These are phyloP conservation scores for Penaeus monodon DNA, from an alignment of 2,888 invertebrate species.

Conservation along the genomic window DNA sequence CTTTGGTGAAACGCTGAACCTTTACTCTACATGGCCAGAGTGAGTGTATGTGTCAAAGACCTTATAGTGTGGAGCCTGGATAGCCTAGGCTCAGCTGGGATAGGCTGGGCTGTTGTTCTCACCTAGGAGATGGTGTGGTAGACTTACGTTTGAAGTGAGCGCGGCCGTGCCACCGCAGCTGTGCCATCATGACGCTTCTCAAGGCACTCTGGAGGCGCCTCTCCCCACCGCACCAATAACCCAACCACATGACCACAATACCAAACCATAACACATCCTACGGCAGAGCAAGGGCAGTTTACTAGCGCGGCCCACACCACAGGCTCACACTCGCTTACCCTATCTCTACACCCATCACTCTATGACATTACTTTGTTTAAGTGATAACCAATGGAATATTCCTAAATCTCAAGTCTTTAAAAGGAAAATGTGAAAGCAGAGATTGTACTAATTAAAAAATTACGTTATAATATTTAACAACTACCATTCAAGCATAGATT, in stretches of 20 bases:
- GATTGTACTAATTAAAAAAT: not conserved
- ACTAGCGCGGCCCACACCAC: constrained; percentile 50
- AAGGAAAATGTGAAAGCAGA: not conserved
- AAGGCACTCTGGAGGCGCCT: constrained; percentile 60
- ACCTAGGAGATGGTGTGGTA: constrained; percentile 58
- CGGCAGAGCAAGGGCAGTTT: constrained; percentile 62
- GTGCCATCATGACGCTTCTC: constrained; percentile 55
- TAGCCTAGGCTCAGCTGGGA: constrained; percentile 34
- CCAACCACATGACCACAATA: constrained; percentile 63
- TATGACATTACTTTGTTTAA: constrained; percentile 27
- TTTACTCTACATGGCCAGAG: constrained; percentile 8
- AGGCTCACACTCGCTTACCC: constrained; percentile 31
- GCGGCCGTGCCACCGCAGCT: constrained; percentile 44
- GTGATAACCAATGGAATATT: not conserved
- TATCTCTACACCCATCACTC: constrained; percentile 34
- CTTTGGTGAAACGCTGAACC: not conserved
- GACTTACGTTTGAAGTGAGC: constrained; percentile 57
- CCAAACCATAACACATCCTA: constrained; percentile 64
- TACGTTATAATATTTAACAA: not conserved
- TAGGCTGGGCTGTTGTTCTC: constrained; percentile 51
- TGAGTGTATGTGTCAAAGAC: constrained; percentile 11
- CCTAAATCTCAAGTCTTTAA: not conserved
- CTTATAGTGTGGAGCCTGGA: constrained; percentile 28
- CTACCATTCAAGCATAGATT: not conserved
- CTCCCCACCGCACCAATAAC: constrained; percentile 59